These are phyloP conservation scores for Drosophila fungiperda DNA, from an alignment of 2,888 invertebrate genomes.

Conservation along the genomic window DNA sequence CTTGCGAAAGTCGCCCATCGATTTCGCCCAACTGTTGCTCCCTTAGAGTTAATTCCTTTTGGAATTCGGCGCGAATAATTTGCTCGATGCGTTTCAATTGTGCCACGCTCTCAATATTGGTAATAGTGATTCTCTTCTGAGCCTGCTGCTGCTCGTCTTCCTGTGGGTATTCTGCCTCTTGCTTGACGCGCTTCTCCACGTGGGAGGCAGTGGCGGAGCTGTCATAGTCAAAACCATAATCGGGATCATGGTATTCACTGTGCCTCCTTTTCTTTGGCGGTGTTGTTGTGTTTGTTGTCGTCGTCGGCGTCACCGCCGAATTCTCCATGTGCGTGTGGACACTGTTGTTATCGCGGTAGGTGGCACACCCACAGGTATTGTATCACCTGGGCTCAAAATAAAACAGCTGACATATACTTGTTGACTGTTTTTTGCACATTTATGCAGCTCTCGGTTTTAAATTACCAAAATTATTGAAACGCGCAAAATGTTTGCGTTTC, in stretches of 20 bases:
- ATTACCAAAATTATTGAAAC: slow-evolving; percentile 56
- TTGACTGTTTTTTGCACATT: slow-evolving; percentile 56
- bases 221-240: slow-evolving; percentile 83
- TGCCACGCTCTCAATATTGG: slow-evolving; percentile 40
- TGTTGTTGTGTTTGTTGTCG: slow-evolving; percentile 36
- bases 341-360: slow-evolving; percentile 14
- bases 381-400: slow-evolving; percentile 58
- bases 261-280: slow-evolving; percentile 82
- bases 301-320: slow-evolving; percentile 46
- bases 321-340: slow-evolving; percentile 68
- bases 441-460: slow-evolving; percentile 45
- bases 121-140: slow-evolving; percentile 54
- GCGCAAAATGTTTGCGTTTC: slow-evolving; percentile 56
- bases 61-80: slow-evolving; percentile 90
- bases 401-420: slow-evolving; percentile 39
- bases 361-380: slow-evolving; percentile 37
- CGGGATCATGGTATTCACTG: slow-evolving; percentile 87
- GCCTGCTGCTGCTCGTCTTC: slow-evolving; percentile 42
- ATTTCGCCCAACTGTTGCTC: slow-evolving; percentile 90
- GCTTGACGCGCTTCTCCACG: slow-evolving; percentile 28
- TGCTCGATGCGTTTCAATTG: slow-evolving; percentile 83
- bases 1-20: slow-evolving; percentile 88
- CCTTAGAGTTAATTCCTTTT: slow-evolving; percentile 88
- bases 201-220: background rate
- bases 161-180: slow-evolving; percentile 5